A percentile compares a stretch with the other conserved stretches of the same genome.
phyloP scores from a whole-genome alignment of 2,797 vertebrate species.

The Ptychadena robeensis region DNA sequence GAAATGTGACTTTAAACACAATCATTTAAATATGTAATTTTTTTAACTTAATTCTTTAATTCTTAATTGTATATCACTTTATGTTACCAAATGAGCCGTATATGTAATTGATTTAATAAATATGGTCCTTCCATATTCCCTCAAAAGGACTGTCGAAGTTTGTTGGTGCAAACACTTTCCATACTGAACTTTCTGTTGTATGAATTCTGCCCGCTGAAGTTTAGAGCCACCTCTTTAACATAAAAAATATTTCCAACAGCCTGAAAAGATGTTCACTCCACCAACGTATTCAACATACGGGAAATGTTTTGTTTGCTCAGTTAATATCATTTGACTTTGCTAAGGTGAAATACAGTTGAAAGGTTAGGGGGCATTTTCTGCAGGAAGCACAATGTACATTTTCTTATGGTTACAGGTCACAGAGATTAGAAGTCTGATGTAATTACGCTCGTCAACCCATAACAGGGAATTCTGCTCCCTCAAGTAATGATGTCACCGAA shows the following conservation, averaged over 20 bases:
- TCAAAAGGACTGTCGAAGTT: no score
- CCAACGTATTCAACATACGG: neutral
- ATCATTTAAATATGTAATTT: no score
- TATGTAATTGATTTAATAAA: no score
- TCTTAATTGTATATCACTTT: no score
- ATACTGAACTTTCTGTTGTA: no score
- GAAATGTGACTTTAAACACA: no score
- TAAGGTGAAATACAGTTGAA: conserved; percentile 25
- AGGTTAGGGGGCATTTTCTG: conserved; percentile 16
- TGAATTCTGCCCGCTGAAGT: neutral
- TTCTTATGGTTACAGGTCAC: conserved; percentile 17
- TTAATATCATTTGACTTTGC: conserved; percentile 15
- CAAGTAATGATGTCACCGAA: conserved; percentile 33
- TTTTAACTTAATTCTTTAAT: no score
- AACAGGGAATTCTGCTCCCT: conserved; percentile 36
- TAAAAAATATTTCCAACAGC: neutral
- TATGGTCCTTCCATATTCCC: no score
- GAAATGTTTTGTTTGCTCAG: conserved; percentile 1
- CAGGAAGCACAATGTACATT: neutral
- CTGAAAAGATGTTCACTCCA: neutral
- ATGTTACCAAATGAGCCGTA: no score
- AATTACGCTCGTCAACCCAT: conserved; percentile 17
- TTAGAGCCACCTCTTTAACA: neutral
- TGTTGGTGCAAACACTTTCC: no score
- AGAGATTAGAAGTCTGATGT: conserved; percentile 26